Base-by-base conservation (phyloP, 1,140 invertebrate species). In the Drosophila jambulina region DNA sequence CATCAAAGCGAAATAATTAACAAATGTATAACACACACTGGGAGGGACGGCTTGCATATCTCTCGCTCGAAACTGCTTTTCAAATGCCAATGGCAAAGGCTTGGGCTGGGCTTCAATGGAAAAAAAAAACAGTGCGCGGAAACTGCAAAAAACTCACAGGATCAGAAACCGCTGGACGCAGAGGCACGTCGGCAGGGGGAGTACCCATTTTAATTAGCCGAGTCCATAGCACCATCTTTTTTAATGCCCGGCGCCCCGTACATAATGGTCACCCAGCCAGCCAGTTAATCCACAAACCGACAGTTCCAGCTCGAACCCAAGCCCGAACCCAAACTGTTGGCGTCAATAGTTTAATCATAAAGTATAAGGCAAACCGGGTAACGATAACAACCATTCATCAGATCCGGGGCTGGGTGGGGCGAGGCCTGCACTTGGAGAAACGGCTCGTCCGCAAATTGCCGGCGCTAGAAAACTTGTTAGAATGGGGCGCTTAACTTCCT, bases 1-100 rank as follows among this genome's bases (percentile, higher is more conserved):
- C 83, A 88, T 87, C 83, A 87, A 87, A 87, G 84, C 83, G 80
- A 87, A 87, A 88, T 87, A 87, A 87, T 87, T 82, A 87, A 87
- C 83, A 87, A 87, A 87, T 88, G 83, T 88, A 82, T 82, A 82
- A 70, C 54, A 68, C 62, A 61, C 70, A 80, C 54, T 72, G 17
- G 46, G 13, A 27, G 34, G 51, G 61, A 49, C 49, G 48, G 69
- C 51, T 23, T 23, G 32, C 53, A 72, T 72, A 72, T 77, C 64
- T 56, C 34, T 56, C 46, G 67, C 60, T 46, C 42, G 34, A n/a
- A 34, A 32, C 40, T 61, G 78, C 71, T 77, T 78, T 88, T 79
- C 84, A 86, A 87, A 80, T 88, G 84, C 77, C 81, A 84, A 84
- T 84, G 81, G 77, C 32, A 77, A 74, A 61, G 46, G 63, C 34